Conservation (phyloP, 1,140 invertebrate species). For the Acromyrmex heyeri region DNA sequence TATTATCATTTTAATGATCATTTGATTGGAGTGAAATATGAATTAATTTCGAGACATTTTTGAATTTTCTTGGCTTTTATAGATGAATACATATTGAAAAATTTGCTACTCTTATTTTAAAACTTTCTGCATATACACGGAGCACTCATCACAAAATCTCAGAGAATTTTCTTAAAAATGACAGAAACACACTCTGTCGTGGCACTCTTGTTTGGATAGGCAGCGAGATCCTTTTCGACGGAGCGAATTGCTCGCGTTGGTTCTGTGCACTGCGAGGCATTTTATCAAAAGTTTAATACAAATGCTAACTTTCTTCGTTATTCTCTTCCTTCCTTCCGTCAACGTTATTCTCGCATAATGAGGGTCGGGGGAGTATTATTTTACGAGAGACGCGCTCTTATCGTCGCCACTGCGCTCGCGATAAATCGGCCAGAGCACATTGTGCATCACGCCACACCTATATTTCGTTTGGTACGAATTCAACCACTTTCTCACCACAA, state of each 20-base stretch:
- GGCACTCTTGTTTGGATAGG: conserved; percentile 58
- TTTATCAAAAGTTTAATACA: conserved; percentile 78
- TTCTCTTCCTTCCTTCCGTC: conserved; percentile 77
- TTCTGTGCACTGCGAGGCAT: conserved; percentile 65
- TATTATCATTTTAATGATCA: neutral
- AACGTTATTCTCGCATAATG: conserved; percentile 83
- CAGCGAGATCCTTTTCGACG: conserved; percentile 69
- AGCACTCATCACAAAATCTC: conserved; percentile 7
- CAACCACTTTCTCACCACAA: neutral
- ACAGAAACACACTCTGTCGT: conserved; percentile 33
- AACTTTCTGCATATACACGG: neutral
- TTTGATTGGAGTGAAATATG: neutral
- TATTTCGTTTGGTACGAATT: conserved; percentile 35
- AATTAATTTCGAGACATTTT: neutral
- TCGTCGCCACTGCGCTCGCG: conserved; percentile 59
- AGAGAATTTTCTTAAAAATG: conserved; percentile 28
- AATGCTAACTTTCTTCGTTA: conserved; percentile 81
- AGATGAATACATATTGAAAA: neutral
- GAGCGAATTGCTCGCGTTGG: conserved; percentile 70
- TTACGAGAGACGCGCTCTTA: conserved; percentile 74
- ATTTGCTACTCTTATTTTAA: conserved; percentile 16
- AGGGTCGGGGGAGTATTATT: conserved; percentile 77
- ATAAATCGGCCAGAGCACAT: conserved; percentile 67
- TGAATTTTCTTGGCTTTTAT: neutral
- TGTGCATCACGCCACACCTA: conserved; percentile 36